Evolutionary conservation across 1,140 invertebrate genomes (phyloP), one percentile per base, ranked within the genome.

Genomic region (Bombyx mandarina): DNA sequence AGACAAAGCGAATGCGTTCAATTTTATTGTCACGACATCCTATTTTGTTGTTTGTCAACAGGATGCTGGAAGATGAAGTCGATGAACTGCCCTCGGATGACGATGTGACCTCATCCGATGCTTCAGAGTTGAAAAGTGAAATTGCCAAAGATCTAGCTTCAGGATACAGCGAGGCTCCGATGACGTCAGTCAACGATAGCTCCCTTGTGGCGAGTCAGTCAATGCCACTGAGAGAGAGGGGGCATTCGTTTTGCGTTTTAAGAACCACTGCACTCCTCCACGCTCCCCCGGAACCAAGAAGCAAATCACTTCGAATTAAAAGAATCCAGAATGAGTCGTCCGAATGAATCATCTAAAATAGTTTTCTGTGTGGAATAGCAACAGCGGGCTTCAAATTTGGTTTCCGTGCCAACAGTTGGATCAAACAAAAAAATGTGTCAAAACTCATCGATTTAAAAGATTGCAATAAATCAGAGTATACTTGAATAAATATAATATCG

Each of bases 271-370:
- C 69, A 0, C 54, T 82, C 8, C 53, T 80, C 0, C 61, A 67
- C 2, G 52, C 71, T 8, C 52, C 66, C 44, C 52, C 71, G 22
- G 77, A 79, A 58, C 81, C 77, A 3, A 65, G 81, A 22, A 82
- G 81, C 55, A 84, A 82, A 68, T 84, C 81, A 1, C 67, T 84
- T 10, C 71, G 79, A 10, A 54, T 80, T 9, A 84, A 84, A 57
- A 72, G 65, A 52, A 55, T 61, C 26, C 56, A 65, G 45, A 73
- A 69, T 45, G 47, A 51, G 2, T 35, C 26, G 12, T 61, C 58
- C 12, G 64, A 71, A 43, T 74, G 56, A 73, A 65, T 43, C 52
- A 57, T 7, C 10, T 18, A 47, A 47, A 1, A 47, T 8, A n/a
- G 12, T 47, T 47, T 18, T 6, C 12, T 10, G 46, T n/a, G 46